Evolutionary conservation across 2,113 vertebrate species (phyloP).

Genomic region (Platanista minor): DNA sequence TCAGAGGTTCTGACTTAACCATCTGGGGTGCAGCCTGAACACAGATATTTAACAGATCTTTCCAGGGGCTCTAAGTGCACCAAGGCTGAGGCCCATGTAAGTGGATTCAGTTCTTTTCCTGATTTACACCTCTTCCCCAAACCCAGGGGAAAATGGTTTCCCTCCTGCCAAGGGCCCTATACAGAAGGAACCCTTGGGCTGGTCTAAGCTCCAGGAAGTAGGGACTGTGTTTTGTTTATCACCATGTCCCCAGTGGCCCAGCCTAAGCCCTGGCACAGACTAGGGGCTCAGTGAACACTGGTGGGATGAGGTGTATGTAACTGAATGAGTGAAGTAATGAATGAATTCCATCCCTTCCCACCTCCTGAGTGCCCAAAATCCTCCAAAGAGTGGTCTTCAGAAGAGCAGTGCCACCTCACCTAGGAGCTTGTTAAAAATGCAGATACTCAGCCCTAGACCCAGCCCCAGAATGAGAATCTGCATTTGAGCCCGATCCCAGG

Average conservation of each 20-base stretch:
- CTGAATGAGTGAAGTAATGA: neutral
- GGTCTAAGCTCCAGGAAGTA: neutral
- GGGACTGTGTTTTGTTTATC: neutral
- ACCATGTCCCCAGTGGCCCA: no score
- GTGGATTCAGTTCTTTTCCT: neutral
- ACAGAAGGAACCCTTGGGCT: neutral
- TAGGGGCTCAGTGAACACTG: neutral
- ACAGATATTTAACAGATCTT: neutral
- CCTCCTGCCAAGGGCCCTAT: neutral
- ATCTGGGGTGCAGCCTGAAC: neutral
- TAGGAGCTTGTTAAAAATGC: neutral
- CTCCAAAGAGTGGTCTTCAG: no score
- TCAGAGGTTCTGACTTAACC: neutral
- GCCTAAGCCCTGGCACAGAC: neutral
- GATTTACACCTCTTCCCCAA: neutral
- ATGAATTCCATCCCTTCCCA: neutral
- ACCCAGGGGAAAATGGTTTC: neutral
- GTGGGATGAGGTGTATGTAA: neutral
- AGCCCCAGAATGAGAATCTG: neutral
- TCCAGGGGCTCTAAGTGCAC: neutral
- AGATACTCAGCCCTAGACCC: neutral
- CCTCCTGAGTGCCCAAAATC: neutral
- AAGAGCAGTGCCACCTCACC: rapidly evolving
- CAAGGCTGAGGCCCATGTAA: no score
- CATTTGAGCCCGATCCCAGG: neutral